These are phyloP conservation scores for Byasa hedistus DNA, from an alignment of 2,888 invertebrate species.

Conservation along the genomic window DNA sequence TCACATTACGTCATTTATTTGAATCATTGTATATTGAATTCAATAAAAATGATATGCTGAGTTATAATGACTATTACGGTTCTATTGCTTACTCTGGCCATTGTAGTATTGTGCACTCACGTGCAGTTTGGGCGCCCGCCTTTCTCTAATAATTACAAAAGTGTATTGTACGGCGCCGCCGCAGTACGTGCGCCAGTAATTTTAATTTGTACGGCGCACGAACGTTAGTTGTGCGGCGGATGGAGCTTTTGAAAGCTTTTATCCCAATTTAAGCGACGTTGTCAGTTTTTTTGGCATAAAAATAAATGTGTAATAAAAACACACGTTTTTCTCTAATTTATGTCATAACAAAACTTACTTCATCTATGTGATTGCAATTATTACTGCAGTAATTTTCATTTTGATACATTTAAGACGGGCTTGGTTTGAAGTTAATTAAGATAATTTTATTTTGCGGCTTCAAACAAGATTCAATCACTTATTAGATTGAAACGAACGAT, in stretches of 20 bases:
- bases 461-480: slow-evolving; percentile 26
- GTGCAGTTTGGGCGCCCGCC: slow-evolving; percentile 47
- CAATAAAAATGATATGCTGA: too few species aligned
- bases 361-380: too few species aligned
- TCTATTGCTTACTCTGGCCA: background rate
- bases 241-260: slow-evolving; percentile 43
- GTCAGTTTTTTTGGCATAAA: slow-evolving; percentile 6
- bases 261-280: slow-evolving; percentile 21
- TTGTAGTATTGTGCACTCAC: background rate
- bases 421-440: too few species aligned
- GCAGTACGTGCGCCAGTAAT: slow-evolving; percentile 54
- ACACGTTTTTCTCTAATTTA: too few species aligned
- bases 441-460: too few species aligned
- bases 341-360: too few species aligned
- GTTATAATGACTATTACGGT: background rate
- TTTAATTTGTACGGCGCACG: slow-evolving; percentile 53
- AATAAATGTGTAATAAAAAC: slow-evolving; percentile 3
- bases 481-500: slow-evolving; percentile 28
- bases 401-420: too few species aligned
- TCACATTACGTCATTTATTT: too few species aligned
- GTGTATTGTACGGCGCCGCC: slow-evolving; percentile 62
- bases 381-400: too few species aligned
- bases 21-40: too few species aligned
- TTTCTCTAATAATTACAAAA: slow-evolving; percentile 68
- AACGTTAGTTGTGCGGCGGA: slow-evolving; percentile 44